Evolutionary conservation across 2,113 vertebrate genomes (phyloP).

Genomic region (Chloropsis cyanopogon): DNA sequence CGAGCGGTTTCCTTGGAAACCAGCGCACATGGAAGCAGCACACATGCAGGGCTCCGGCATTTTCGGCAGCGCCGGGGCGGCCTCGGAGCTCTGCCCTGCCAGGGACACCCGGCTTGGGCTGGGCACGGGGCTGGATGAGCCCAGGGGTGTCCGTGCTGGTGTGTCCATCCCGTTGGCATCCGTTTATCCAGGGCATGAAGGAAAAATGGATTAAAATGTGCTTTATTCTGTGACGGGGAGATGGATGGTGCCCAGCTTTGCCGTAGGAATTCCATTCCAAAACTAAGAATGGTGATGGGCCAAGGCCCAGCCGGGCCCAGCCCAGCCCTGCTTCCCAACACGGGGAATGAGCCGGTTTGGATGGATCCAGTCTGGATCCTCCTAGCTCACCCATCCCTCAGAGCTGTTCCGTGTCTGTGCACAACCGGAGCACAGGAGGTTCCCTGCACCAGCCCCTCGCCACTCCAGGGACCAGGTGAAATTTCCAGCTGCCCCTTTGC

Average conservation of each 20-base stretch:
- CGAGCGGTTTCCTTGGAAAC: slow-evolving; percentile 69
- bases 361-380: not conserved
- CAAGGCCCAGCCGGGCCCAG: not conserved
- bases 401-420: rapidly evolving
- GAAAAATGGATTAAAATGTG: rapidly evolving
- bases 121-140: not conserved
- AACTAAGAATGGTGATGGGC: rapidly evolving
- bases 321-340: rapidly evolving
- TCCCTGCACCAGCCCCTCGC: not conserved
- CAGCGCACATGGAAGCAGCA: slow-evolving; percentile 45
- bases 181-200: rapidly evolving
- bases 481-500: not conserved
- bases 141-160: rapidly evolving
- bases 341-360: rapidly evolving
- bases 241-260: rapidly evolving
- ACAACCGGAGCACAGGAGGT: rapidly evolving
- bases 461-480: rapidly evolving
- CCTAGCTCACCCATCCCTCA: not conserved
- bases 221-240: not conserved
- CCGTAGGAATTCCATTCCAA: not conserved
- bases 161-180: rapidly evolving
- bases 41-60: not conserved
- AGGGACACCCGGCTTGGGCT: rapidly evolving
- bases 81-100: not conserved
- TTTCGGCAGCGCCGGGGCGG: not conserved